Base-by-base conservation (phyloP, 2,888 invertebrate genomes). In the Dexiosoma caninum region DNA sequence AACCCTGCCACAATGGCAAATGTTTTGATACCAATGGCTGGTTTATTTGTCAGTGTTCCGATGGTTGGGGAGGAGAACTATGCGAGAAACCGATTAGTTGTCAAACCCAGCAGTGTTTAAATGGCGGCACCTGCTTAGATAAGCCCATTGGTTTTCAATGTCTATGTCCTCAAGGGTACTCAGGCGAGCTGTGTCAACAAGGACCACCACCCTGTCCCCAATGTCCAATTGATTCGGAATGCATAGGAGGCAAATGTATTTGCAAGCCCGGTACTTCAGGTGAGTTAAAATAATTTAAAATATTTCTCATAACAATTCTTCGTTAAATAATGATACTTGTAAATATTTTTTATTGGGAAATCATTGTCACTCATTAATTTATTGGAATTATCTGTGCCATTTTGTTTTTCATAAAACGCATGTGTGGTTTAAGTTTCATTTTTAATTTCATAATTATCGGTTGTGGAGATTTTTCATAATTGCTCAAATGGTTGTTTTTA, bases 11-110 rank as follows among this genome's bases (percentile, higher is more conserved):
- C 57, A 95, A 95, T 84, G 96, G 95, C 27, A 92, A 92, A 51
- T 96, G 96, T 90, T 95, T 94, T 89, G 95, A 96, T 90, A 95
- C 94, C 70, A 96, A 96, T 89, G 96, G 96, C 12, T 92, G 94
- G 62, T 97, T 93, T 87, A 91, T 87, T 83, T 97, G 97, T 88
- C 94, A 94, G 85, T 97, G 97, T 89, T 92, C 91, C 69, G 91
- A 92, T 10, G 95, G 95, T n/a, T 96, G 94, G 91, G 94, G 93
- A 70, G 97, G 97, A 27, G 93, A 93, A 78, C 93, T 94, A 82
- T 97, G 97, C 88, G 94, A 95, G 86, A 91, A 91, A 87, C 94
- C 87, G 6, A 87, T 90, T 35, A 90, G 89, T 84, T 96, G 96
- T 89, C 92, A 92, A 82, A 93, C 92, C 49, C 93, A 93, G 84